These are phyloP conservation scores for Drosophila elegans DNA, from an alignment of 1,140 invertebrate genomes.

Conservation along the genomic window DNA sequence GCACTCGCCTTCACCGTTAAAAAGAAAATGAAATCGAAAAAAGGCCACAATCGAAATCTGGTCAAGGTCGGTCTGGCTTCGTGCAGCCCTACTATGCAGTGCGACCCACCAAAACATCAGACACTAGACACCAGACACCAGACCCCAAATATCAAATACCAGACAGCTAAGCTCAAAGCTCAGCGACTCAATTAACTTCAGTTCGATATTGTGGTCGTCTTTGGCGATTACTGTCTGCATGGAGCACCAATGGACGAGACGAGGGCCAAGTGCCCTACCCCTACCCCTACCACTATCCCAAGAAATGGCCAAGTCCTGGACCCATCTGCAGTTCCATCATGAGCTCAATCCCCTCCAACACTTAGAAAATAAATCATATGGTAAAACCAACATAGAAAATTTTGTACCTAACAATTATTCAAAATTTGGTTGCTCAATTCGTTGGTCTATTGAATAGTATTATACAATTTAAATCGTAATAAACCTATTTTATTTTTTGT, in stretches of 20 bases:
- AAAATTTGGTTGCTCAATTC: no score
- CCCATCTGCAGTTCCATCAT: not conserved
- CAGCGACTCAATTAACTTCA: conserved; percentile 20
- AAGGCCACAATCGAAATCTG: conserved; percentile 44
- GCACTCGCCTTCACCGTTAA: conserved; percentile 37
- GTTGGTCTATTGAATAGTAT: no score
- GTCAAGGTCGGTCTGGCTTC: conserved; percentile 59
- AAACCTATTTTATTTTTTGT: no score
- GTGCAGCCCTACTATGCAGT: conserved; percentile 26
- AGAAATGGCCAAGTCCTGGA: not conserved
- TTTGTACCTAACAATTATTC: no score
- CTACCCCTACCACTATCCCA: no score
- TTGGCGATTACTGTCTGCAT: not conserved
- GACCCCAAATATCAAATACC: not conserved
- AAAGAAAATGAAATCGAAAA: conserved; percentile 13
- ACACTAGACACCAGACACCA: conserved; percentile 16
- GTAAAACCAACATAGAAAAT: no score
- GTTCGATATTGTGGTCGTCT: conserved; percentile 27
- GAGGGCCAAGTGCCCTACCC: no score
- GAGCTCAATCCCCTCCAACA: not conserved
- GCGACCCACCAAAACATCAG: not conserved
- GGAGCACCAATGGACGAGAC: not conserved
- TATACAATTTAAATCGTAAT: no score
- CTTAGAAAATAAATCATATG: no score
- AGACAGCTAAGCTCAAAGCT: conserved; percentile 19